Evolutionary conservation across 2,113 vertebrate genomes (phyloP), one percentile per base, ranked within the genome.

Genomic region (Serilophus lunatus): DNA sequence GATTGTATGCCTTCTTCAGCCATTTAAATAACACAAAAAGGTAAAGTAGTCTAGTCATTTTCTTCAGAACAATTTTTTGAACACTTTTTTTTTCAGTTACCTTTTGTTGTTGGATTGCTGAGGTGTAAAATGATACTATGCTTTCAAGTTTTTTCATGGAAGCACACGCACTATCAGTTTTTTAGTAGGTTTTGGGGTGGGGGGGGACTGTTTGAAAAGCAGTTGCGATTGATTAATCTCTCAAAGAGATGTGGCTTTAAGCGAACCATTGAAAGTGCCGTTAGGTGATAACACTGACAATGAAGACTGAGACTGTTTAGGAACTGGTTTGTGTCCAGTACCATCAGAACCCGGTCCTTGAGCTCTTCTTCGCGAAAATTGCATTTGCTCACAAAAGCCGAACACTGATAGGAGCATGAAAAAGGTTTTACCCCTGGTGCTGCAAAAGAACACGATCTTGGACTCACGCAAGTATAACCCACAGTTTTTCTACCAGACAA

Each of bases 391-490:
- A 9, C 36, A 31, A 5, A 31, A 79, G 76, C n/a, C n/a, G n/a
- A 76, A 5, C 1, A 1, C 23, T 26, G 60, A 66, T 9, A 29
- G 0, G 2, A 22, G 31, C 26, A 56, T 6, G 40, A 50, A 63
- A 61, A 35, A 28, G 40, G n/a, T 38, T 40, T 57, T n/a, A 60
- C 51, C 26, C 31, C 36, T 2, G 22, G 24, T 28, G 64, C n/a
- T 49, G 33, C 51, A 59, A 59, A 65, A 79, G 22, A 45, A 17
- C 44, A n/a, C n/a, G n/a, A n/a, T n/a, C n/a, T n/a, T n/a, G n/a
- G n/a, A 45, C 4, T 33, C 54, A 61, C 38, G 36, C 25, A 50
- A 70, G 61, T 1, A 18, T 5, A 54, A 76, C 47, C 42, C 9
- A 16, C 36, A 29, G 25, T 5, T 51, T 42, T 88, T 63, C 51